phyloP scores from a whole-genome alignment of 2,113 vertebrate genomes.

The Oryctolagus cuniculus region mOryCun1.1 NC_091438.1:31843001-31843500 shows the following conservation, averaged over 20 bases:
- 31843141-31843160: slow-evolving; percentile 29
- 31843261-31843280: not conserved
- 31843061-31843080: slow-evolving; percentile 26
- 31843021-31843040: not conserved
- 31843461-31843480: not conserved
- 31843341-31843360: not conserved
- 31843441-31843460: not conserved
- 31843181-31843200: slow-evolving; percentile 73
- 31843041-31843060: slow-evolving; percentile 28
- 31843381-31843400: not conserved
- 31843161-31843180: slow-evolving; percentile 75
- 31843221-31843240: not conserved
- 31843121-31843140: slow-evolving; percentile 18
- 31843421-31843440: too few relatives aligned
- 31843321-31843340: not conserved
- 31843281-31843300: slow-evolving; percentile 7
- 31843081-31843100: not conserved
- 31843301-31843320: not conserved
- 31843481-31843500: too few relatives aligned
- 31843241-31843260: slow-evolving; percentile 12
- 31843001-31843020: not conserved
- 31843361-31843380: not conserved
- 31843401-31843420: not conserved
- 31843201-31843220: slow-evolving; percentile 44
- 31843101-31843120: slow-evolving; percentile 23